Conservation (phyloP, 2,888 invertebrate genomes). For the Ormyrus labotus region DNA sequence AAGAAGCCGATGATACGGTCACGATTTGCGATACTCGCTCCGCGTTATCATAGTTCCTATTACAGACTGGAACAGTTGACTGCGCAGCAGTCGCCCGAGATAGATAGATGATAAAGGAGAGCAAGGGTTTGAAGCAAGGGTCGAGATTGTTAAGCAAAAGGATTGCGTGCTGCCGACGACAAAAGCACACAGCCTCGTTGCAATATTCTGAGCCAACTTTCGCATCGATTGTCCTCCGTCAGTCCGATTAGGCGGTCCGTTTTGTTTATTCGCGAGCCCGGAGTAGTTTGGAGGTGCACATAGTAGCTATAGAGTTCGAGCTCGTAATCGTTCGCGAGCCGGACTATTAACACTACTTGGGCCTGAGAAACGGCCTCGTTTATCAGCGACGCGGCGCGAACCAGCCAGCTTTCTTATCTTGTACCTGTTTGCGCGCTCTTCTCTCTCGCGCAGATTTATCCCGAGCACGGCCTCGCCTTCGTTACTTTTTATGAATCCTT, state of each 20-base stretch:
- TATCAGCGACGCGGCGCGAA: slow-evolving; percentile 19
- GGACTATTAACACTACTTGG: slow-evolving; percentile 46
- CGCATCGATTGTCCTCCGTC: slow-evolving; percentile 59
- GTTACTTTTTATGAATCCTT: slow-evolving; percentile 40
- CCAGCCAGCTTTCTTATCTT: slow-evolving; percentile 31
- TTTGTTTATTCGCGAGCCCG: too few relatives aligned
- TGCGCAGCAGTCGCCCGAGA: too few relatives aligned
- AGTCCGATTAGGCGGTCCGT: too few relatives aligned
- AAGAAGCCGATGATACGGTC: too few relatives aligned
- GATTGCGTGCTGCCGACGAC: not conserved
- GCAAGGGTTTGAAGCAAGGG: too few relatives aligned
- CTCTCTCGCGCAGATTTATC: slow-evolving; percentile 23
- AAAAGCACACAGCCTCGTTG: too few relatives aligned
- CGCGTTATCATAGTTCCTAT: too few relatives aligned
- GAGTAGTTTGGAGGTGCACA: too few relatives aligned
- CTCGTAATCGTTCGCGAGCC: slow-evolving; percentile 29
- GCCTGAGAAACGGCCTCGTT: slow-evolving; percentile 45
- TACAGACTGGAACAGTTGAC: too few relatives aligned
- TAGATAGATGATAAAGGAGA: too few relatives aligned
- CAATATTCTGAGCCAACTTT: slow-evolving; percentile 56
- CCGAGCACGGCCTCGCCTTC: not conserved
- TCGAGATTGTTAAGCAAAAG: too few relatives aligned
- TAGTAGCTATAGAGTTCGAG: not conserved
- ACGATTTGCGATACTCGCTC: too few relatives aligned
- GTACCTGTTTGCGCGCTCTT: slow-evolving; percentile 3